Base-by-base conservation (phyloP, 2,888 invertebrate genomes). In the Morpho helenor region DNA sequence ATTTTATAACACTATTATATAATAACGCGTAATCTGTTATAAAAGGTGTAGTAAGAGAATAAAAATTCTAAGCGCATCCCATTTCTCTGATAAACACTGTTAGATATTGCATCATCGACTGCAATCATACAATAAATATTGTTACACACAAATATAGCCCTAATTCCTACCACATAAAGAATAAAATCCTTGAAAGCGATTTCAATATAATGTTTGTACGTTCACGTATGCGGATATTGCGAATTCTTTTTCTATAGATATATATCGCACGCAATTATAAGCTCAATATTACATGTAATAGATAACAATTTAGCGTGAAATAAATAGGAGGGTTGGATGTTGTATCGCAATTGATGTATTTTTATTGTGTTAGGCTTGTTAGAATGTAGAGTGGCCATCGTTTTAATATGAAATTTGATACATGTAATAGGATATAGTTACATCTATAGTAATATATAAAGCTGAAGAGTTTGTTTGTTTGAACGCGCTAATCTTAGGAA, bases 51-150 rank as follows among this genome's bases (percentile, higher is more conserved):
- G 39, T 78, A 75, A 79, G 59, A 66, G 51, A 64, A 69, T 73
- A 80, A 86, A 83, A 85, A 87, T 86, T 78, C 84, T 63, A 67
- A 59, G 59, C 76, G 68, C 84, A 73, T 79, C 75, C 74, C 79
- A 82, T 82, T 82, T 81, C 84, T 81, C 73, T 81, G 77, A 85
- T 84, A 80, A 77, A 77, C 81, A 73, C 76, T 80, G 82, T 85
- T 84, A 84, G 79, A 69, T 71, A 79, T 87, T 88, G 77, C 87
- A 79, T 87, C 85, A 87, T 68, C 72, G 72, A 49, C 42, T 42
- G 39, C 48, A 39, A 45, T 53, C 31, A 8, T 23, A 58, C 51
- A 60, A 56, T 42, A 10, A 8, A 43, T 3, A 45, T 45, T 10
- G 4, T 9, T 23, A 10, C 55, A 64, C 47, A 40, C 55, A 7